Evolutionary conservation across 2,888 invertebrate genomes (phyloP).

Genomic region (Cerastis leucographa): DNA sequence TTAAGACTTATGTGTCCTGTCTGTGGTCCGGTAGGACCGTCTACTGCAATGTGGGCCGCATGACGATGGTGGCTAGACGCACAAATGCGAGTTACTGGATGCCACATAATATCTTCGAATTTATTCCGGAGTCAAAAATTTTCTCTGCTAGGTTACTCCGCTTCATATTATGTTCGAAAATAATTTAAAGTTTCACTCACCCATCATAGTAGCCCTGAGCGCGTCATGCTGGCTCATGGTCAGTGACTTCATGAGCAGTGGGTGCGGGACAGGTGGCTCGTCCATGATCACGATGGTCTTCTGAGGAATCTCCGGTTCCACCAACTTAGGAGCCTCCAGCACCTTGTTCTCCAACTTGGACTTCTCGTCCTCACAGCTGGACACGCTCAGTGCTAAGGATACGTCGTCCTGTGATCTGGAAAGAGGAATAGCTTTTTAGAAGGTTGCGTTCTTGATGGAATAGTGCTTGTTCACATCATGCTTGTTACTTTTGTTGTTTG

Average conservation of each 20-base stretch:
- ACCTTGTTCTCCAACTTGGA: slow-evolving; percentile 82
- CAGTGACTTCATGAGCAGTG: slow-evolving; percentile 87
- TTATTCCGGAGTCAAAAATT: background rate
- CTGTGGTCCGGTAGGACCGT: background rate
- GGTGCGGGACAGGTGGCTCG: slow-evolving; percentile 86
- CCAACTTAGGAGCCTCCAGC: slow-evolving; percentile 68
- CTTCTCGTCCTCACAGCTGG: slow-evolving; percentile 89
- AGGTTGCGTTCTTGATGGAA: background rate
- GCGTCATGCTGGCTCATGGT: slow-evolving; percentile 87
- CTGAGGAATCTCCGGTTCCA: slow-evolving; percentile 79
- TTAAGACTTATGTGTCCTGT: background rate
- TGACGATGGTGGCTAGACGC: background rate
- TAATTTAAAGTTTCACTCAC: slow-evolving; percentile 66
- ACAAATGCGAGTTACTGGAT: background rate
- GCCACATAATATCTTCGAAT: background rate
- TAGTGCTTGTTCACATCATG: background rate
- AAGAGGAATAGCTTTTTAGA: background rate
- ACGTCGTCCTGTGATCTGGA: slow-evolving; percentile 89
- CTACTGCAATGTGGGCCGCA: background rate
- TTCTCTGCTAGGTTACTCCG: rapidly evolving
- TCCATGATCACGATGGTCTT: slow-evolving; percentile 86
- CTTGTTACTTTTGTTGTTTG: too few relatives aligned
- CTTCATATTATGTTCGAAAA: background rate
- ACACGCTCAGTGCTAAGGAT: slow-evolving; percentile 87
- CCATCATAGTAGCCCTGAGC: slow-evolving; percentile 86